Evolutionary conservation across 2,888 invertebrate species (phyloP).

Genomic region (Hypsopygia costalis): DNA sequence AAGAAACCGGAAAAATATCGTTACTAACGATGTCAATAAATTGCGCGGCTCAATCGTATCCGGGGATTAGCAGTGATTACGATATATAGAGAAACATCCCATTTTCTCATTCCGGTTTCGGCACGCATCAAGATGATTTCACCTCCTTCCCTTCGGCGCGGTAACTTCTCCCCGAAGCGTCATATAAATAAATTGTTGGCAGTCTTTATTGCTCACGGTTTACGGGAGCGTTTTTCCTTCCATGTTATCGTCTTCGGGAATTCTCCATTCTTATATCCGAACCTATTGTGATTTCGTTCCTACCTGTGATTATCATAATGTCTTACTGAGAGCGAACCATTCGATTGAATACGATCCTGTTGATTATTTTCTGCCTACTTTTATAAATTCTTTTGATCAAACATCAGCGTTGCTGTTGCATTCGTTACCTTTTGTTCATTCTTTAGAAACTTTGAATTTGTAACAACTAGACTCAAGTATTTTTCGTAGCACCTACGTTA

Average conservation of each 20-base stretch:
- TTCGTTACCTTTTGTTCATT: neutral
- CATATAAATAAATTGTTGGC: constrained; percentile 80
- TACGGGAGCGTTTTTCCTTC: constrained; percentile 64
- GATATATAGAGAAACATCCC: constrained; percentile 44
- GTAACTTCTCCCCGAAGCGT: constrained; percentile 75
- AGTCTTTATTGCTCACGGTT: constrained; percentile 73
- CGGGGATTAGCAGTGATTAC: constrained; percentile 48
- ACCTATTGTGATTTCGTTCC: constrained; percentile 62
- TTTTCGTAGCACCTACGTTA: no score
- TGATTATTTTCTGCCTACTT: constrained; percentile 21
- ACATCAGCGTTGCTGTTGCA: neutral
- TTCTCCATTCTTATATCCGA: constrained; percentile 57
- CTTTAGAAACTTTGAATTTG: no score
- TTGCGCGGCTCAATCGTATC: constrained; percentile 31
- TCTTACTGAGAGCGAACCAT: constrained; percentile 32
- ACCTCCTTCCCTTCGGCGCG: constrained; percentile 62
- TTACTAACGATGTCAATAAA: constrained; percentile 16
- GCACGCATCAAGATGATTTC: constrained; percentile 73
- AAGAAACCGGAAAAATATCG: constrained; percentile 3
- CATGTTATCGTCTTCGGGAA: constrained; percentile 64
- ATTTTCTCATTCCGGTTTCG: constrained; percentile 56
- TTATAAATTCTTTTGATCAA: neutral
- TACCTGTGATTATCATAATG: constrained; percentile 66
- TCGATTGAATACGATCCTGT: constrained; percentile 37
- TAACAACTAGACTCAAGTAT: no score